Evolutionary conservation across 2,113 vertebrate species (phyloP).

Genomic region (Rattus rattus): DNA sequence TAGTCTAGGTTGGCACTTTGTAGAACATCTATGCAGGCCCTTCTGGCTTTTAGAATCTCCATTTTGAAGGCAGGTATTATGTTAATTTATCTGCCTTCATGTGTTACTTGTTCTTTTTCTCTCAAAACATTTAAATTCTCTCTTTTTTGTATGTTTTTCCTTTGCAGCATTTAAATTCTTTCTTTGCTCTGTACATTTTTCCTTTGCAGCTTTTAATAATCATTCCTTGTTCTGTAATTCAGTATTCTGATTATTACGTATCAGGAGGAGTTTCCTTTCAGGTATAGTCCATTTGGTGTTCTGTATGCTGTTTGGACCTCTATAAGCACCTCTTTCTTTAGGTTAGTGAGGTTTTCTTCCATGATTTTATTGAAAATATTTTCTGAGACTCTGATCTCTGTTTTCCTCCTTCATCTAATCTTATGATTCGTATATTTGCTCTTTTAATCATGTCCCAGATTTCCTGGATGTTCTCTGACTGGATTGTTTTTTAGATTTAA

Average conservation of each 20-base stretch:
- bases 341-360: neutral
- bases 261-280: neutral
- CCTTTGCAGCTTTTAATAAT: neutral
- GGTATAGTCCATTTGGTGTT: neutral
- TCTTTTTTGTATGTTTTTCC: neutral
- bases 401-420: neutral
- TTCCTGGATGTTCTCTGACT: neutral
- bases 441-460: neutral
- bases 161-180: neutral
- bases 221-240: neutral
- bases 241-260: neutral
- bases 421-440: neutral
- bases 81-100: neutral
- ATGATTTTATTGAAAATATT: neutral
- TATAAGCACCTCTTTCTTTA: neutral
- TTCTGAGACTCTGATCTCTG: neutral
- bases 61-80: neutral
- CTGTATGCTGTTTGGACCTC: neutral
- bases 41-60: neutral
- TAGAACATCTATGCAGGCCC: neutral
- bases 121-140: neutral
- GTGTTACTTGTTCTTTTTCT: neutral
- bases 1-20: neutral
- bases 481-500: neutral
- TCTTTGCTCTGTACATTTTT: neutral